Evolutionary conservation across 2,888 invertebrate genomes (phyloP).

Genomic region (Mythimna ferrago): DNA sequence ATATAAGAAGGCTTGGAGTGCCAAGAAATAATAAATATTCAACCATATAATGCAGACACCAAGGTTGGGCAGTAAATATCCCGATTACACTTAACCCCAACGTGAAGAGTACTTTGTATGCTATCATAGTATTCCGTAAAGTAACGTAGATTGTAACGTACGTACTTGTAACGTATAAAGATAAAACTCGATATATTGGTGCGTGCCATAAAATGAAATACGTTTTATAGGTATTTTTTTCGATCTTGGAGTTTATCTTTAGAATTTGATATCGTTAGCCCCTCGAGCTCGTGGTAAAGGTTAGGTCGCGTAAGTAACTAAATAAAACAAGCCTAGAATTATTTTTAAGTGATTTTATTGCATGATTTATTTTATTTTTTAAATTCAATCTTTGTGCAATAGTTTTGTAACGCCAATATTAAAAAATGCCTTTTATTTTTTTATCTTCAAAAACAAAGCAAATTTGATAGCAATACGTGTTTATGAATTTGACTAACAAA

Average conservation of each 20-base stretch:
- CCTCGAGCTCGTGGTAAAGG: too few relatives aligned
- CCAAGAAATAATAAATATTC: slow-evolving; percentile 49
- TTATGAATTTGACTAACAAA: too few relatives aligned
- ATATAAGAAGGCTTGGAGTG: slow-evolving; percentile 17
- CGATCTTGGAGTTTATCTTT: neutral
- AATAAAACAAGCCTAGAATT: neutral
- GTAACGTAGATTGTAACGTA: slow-evolving; percentile 8
- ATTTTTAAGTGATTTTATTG: neutral
- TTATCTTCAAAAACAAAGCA: neutral
- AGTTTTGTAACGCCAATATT: neutral
- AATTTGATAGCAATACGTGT: too few relatives aligned
- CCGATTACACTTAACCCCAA: slow-evolving; percentile 52
- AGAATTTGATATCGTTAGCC: neutral
- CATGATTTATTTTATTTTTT: neutral
- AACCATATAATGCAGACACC: slow-evolving; percentile 56
- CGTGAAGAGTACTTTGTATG: slow-evolving; percentile 58
- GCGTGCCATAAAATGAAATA: slow-evolving; percentile 22
- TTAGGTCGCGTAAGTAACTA: neutral
- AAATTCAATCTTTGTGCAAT: neutral
- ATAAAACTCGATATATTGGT: slow-evolving; percentile 42
- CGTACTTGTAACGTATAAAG: slow-evolving; percentile 23
- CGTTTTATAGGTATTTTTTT: slow-evolving; percentile 2
- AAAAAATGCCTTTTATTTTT: neutral
- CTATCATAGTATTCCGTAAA: slow-evolving; percentile 57
- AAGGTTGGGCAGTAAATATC: slow-evolving; percentile 56